phyloP scores from a whole-genome alignment of 2,797 vertebrate genomes.

The Urocyon cinereoargenteus region DNA sequence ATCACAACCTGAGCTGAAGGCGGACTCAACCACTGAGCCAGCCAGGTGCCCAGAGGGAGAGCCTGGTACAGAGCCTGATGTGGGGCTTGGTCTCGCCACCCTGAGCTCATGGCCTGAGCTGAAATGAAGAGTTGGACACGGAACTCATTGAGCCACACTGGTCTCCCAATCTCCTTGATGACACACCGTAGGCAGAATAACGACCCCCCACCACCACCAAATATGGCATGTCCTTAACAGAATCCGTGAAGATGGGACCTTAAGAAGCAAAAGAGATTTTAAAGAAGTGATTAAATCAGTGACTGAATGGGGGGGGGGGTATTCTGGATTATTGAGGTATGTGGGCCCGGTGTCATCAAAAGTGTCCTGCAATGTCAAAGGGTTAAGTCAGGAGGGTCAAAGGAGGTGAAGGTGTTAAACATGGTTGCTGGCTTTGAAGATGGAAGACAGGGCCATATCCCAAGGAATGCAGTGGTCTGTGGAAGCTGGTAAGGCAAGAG shows the following conservation, averaged over 20 bases:
- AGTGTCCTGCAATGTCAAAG: neutral
- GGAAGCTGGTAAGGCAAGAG: neutral
- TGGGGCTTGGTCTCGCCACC: neutral
- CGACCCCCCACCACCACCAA: neutral
- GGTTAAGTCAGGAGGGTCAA: neutral
- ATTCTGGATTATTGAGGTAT: neutral
- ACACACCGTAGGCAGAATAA: neutral
- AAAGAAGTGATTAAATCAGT: neutral
- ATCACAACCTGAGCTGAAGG: too few species aligned
- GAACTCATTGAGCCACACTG: neutral
- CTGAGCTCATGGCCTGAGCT: neutral
- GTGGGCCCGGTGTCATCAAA: neutral
- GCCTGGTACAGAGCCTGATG: neutral
- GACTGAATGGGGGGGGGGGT: neutral
- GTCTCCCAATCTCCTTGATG: neutral
- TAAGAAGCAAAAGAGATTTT: rapidly evolving
- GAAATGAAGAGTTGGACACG: neutral
- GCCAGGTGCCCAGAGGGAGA: too few species aligned
- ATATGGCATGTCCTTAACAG: neutral
- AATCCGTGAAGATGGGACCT: neutral
- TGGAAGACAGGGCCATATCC: neutral
- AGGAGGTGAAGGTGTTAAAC: neutral
- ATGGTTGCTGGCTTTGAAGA: neutral
- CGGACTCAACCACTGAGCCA: too few species aligned
- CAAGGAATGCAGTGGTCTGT: neutral